Evolutionary conservation across 2,888 invertebrate species (phyloP).

Genomic region (Isoperla grammatica): DNA sequence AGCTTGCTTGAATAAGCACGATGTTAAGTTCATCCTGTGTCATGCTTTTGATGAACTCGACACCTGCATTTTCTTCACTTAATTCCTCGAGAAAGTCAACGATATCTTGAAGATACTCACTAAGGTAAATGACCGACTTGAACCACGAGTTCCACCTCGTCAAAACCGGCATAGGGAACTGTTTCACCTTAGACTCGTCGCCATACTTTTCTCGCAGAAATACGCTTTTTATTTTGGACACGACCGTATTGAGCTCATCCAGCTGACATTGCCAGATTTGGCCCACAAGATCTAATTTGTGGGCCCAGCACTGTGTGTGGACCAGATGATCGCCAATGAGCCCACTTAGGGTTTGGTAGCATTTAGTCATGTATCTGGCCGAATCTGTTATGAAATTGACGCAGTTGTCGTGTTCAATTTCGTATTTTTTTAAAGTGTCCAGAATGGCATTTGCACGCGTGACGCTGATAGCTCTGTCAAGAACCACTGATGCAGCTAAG

Average conservation of each 20-base stretch:
- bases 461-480: slow-evolving; percentile 5
- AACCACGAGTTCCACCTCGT: slow-evolving; percentile 22
- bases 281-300: slow-evolving; percentile 14
- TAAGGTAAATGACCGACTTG: slow-evolving; percentile 6
- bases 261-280: slow-evolving; percentile 3
- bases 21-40: too few relatives aligned
- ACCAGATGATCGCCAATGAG: neutral
- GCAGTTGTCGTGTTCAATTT: slow-evolving; percentile 2
- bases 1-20: too few relatives aligned
- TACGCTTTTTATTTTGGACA: slow-evolving; percentile 11
- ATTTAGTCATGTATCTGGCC: slow-evolving; percentile 16
- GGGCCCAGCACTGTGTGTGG: slow-evolving; percentile 17
- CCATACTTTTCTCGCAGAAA: slow-evolving; percentile 7
- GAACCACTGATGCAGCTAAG: neutral
- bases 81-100: slow-evolving; percentile 5
- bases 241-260: slow-evolving; percentile 12
- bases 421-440: slow-evolving; percentile 8
- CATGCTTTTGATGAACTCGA: neutral
- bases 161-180: slow-evolving; percentile 20
- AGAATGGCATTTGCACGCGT: slow-evolving; percentile 13
- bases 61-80: neutral
- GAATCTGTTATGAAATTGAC: slow-evolving; percentile 15
- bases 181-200: slow-evolving; percentile 2
- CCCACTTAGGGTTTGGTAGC: neutral
- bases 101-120: slow-evolving; percentile 11